Evolutionary conservation across 2,113 vertebrate genomes (phyloP).

Genomic region (Setophaga kirtlandii): DNA sequence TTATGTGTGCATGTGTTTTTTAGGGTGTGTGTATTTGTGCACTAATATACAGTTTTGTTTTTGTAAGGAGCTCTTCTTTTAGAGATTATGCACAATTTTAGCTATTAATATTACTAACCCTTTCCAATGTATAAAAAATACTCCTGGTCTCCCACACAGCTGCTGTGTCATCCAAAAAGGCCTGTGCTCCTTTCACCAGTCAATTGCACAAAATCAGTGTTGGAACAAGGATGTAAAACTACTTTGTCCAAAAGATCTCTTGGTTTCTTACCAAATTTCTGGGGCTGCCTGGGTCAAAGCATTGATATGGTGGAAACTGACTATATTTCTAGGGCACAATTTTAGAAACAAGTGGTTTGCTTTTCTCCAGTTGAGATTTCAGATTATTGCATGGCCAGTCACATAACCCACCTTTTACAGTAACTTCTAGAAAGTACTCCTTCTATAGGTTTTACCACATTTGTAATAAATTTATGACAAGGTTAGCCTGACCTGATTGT

Average conservation of each 20-base stretch:
- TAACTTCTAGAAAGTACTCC: background rate
- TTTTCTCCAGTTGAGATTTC: background rate
- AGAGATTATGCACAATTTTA: background rate
- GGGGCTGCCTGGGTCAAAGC: background rate
- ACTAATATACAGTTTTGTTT: background rate
- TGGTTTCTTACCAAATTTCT: background rate
- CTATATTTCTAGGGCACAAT: background rate
- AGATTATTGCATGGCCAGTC: background rate
- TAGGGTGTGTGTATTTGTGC: background rate
- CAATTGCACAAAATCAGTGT: background rate
- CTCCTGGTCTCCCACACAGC: background rate
- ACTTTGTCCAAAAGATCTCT: background rate
- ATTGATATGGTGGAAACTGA: background rate
- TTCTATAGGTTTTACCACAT: background rate
- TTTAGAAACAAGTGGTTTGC: background rate
- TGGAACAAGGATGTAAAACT: background rate
- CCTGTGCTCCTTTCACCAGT: background rate
- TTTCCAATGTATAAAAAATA: background rate
- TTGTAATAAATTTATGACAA: background rate
- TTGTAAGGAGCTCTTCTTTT: background rate
- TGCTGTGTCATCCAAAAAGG: background rate
- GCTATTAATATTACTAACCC: background rate
- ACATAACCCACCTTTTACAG: background rate
- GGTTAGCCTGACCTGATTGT: background rate
- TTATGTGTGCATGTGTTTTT: rapidly evolving